Conservation (phyloP, 2,888 invertebrate genomes). For the Cenopis cana region DNA sequence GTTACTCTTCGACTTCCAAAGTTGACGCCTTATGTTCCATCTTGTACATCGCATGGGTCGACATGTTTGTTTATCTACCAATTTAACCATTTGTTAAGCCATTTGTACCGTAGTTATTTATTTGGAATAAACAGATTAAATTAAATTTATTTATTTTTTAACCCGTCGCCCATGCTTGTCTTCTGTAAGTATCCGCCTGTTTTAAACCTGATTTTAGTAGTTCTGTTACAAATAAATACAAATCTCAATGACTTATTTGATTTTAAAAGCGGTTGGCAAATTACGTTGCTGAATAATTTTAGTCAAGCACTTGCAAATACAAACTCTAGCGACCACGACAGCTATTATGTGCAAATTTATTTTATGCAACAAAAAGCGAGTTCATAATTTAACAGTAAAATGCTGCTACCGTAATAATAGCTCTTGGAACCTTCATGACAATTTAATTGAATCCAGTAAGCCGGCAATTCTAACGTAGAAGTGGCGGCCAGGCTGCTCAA, state of each 20-base stretch:
- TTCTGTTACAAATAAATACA: slow-evolving; percentile 35
- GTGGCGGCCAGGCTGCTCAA: slow-evolving; percentile 52
- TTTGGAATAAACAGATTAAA: too few relatives aligned
- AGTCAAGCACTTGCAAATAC: slow-evolving; percentile 41
- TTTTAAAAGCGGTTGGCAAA: slow-evolving; percentile 39
- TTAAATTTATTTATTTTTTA: too few relatives aligned
- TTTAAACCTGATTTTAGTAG: slow-evolving; percentile 17
- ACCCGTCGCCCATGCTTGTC: too few relatives aligned
- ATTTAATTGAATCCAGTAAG: slow-evolving; percentile 67
- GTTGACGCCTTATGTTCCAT: slow-evolving; percentile 50
- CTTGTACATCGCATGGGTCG: slow-evolving; percentile 27
- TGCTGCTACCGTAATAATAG: slow-evolving; percentile 60
- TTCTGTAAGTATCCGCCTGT: background rate
- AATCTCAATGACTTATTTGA: slow-evolving; percentile 33
- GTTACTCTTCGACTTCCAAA: slow-evolving; percentile 38
- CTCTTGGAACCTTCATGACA: slow-evolving; percentile 63
- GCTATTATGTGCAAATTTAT: slow-evolving; percentile 54
- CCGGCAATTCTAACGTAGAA: slow-evolving; percentile 60
- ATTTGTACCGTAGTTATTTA: too few relatives aligned
- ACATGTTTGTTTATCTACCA: slow-evolving; percentile 15
- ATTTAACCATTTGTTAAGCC: background rate
- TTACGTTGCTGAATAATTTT: slow-evolving; percentile 29
- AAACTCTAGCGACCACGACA: slow-evolving; percentile 47
- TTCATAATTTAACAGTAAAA: slow-evolving; percentile 58
- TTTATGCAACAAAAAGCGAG: slow-evolving; percentile 50